Conservation (phyloP, 2,113 vertebrate genomes). For the Numenius arquata region DNA sequence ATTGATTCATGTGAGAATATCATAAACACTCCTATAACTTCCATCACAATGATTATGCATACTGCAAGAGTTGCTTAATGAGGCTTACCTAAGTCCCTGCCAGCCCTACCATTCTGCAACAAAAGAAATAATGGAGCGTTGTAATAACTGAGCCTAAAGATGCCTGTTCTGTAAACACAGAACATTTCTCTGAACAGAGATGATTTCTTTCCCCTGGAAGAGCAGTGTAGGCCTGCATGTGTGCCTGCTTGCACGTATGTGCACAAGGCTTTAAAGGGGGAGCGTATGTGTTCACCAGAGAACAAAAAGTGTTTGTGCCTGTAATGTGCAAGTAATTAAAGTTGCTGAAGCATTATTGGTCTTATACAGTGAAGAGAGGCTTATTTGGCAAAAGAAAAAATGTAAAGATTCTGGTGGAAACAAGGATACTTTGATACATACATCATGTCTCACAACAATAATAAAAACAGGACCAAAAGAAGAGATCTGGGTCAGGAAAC, state of each 20-base stretch:
- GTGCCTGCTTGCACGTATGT: background rate
- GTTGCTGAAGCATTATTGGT: background rate
- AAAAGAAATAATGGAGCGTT: constrained; percentile 30
- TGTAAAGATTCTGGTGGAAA: background rate
- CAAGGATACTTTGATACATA: background rate
- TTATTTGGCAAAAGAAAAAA: background rate
- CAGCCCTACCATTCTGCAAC: constrained; percentile 36
- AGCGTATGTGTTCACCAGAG: background rate
- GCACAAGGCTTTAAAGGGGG: background rate
- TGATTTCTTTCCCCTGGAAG: background rate
- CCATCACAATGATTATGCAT: constrained; percentile 40
- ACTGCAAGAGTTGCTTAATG: constrained; percentile 55
- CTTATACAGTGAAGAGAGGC: background rate
- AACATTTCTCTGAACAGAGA: background rate
- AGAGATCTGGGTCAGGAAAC: background rate
- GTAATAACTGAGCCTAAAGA: constrained; percentile 37
- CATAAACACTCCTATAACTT: constrained; percentile 30
- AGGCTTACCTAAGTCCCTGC: constrained; percentile 47
- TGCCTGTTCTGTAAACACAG: constrained; percentile 34
- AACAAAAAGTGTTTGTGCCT: background rate
- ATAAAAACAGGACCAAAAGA: background rate
- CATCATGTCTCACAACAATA: background rate
- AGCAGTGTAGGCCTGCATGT: background rate
- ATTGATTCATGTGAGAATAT: constrained; percentile 29
- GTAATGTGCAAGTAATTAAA: background rate